Base-by-base conservation (phyloP, 2,797 vertebrate genomes). In the Falco cherrug region DNA sequence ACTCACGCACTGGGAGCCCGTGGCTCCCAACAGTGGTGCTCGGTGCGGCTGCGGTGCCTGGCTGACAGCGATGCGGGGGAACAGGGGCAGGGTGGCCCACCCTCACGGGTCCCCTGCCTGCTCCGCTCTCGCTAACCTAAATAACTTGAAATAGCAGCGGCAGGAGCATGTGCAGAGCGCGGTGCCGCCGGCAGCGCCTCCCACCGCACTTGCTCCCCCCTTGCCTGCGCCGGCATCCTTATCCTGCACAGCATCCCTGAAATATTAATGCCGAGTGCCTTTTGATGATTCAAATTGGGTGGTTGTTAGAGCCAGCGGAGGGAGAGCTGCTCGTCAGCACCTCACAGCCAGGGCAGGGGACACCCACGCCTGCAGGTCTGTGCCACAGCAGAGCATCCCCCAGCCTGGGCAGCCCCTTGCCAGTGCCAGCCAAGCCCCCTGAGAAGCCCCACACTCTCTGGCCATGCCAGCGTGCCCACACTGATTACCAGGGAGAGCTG, bases 161-260 rank as follows among this genome's bases (percentile, higher is more conserved):
- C 41, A 43, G 91, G 91, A 93, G 93, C 91, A 93, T 87, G 89
- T 87, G 95, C 95, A 87, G 89, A 92, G 83, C 9, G 10, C 26
- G 7, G 74, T 33, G 65, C 53, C 2, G 45, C n/a, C 26, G 11
- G 71, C 65, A 33, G 60, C 41, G 26, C 84, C 75, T 54, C 84
- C 70, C 84, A 35, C 54, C 13, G 28, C 13, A 48, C 70, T 39
- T 18, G 68, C 77, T 25, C 77, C 56, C 75, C 61, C n/a, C 21
- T 35, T 11, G 5, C 37, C 60, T 9, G 16, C n/a, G 9, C 81
- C 31, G 13, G 41, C 64, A 22, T 56, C 80, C 43, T 59, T 8
- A 29, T 22, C 71, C 73, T 18, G 41, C 60, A 33, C 84, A 33
- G 53, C 65, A 37, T 33, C 79, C 85, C 91, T 74, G 70, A 78